A percentile compares a stretch with the other conserved stretches of the same genome.
Conservation (phyloP, 2,888 invertebrate genomes). For the Dione vanillae region DNA sequence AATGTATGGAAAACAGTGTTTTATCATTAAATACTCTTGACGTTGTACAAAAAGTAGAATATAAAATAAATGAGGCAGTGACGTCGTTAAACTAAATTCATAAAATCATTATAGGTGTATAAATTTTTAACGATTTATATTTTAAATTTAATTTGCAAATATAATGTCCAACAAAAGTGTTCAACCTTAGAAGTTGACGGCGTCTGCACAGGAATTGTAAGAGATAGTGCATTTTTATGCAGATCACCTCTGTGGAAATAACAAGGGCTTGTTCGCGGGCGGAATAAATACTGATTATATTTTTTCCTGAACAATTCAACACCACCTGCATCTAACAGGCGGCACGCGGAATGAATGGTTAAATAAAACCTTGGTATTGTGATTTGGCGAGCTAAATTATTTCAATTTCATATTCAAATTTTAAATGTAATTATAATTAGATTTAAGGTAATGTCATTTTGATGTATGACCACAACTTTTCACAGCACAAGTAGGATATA, state of each 20-base stretch:
- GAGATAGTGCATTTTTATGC: slow-evolving; percentile 38
- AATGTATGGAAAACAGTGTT: not conserved
- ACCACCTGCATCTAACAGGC: slow-evolving; percentile 73
- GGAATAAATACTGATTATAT: slow-evolving; percentile 48
- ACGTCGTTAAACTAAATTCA: too few species aligned
- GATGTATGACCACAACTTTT: not conserved
- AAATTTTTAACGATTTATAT: not conserved
- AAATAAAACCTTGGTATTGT: not conserved
- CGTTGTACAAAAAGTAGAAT: too few species aligned
- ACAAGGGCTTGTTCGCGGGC: slow-evolving; percentile 32
- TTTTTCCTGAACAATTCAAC: slow-evolving; percentile 51
- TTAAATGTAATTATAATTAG: not conserved
- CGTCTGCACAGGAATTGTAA: slow-evolving; percentile 24
- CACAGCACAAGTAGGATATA: not conserved
- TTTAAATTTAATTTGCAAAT: slow-evolving; percentile 5
- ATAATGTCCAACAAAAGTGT: slow-evolving; percentile 2
- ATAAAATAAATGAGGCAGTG: too few species aligned
- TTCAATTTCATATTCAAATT: not conserved
- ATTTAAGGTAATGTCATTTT: slow-evolving; percentile 4
- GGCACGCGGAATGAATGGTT: slow-evolving; percentile 62
- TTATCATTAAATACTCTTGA: too few species aligned
- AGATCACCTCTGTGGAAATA: slow-evolving; percentile 40
- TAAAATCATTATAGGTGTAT: not conserved
- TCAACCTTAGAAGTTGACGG: slow-evolving; percentile 5
- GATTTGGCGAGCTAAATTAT: slow-evolving; percentile 4